Conservation (phyloP, 2,888 invertebrate genomes). For the Malthinus seriepunctatus region DNA sequence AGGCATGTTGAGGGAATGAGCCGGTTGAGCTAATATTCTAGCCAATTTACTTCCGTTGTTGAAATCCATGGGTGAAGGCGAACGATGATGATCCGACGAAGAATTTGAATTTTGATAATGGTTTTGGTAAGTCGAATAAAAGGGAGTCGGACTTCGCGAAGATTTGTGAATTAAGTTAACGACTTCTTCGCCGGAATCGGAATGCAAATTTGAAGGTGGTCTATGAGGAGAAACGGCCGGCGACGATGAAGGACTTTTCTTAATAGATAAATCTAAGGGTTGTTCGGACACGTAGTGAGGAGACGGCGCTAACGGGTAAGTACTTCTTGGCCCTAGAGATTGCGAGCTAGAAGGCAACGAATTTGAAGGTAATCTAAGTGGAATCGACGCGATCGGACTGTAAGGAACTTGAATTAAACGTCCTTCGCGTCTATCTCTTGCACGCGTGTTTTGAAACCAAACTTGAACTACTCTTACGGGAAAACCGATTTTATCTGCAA, state of each 20-base stretch:
- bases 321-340: conserved; percentile 33
- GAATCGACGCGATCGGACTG: conserved; percentile 45
- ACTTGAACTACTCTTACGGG: conserved; percentile 86
- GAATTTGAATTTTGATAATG: conserved; percentile 66
- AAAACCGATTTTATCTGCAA: conserved; percentile 77
- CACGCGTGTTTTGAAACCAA: conserved; percentile 96
- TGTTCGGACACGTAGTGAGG: conserved; percentile 62
- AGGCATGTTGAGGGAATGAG: conserved; percentile 48
- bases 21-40: conserved; percentile 56
- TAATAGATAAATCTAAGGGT: conserved; percentile 89
- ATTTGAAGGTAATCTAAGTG: conserved; percentile 33
- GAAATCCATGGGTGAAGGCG: conserved; percentile 54
- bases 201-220: conserved; percentile 63
- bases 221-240: conserved; percentile 67
- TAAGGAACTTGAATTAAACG: conserved; percentile 57
- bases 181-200: conserved; percentile 70
- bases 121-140: conserved; percentile 55
- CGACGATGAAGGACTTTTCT: conserved; percentile 66
- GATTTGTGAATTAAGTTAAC: conserved; percentile 78
- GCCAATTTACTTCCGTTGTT: conserved; percentile 55
- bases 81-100: conserved; percentile 56
- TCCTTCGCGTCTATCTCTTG: conserved; percentile 79
- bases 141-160: conserved; percentile 65
- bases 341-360: conserved; percentile 47
- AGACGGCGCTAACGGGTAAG: conserved; percentile 31